phyloP scores from a whole-genome alignment of 2,797 vertebrate species.

The Chiloscyllium punctatum region DNA sequence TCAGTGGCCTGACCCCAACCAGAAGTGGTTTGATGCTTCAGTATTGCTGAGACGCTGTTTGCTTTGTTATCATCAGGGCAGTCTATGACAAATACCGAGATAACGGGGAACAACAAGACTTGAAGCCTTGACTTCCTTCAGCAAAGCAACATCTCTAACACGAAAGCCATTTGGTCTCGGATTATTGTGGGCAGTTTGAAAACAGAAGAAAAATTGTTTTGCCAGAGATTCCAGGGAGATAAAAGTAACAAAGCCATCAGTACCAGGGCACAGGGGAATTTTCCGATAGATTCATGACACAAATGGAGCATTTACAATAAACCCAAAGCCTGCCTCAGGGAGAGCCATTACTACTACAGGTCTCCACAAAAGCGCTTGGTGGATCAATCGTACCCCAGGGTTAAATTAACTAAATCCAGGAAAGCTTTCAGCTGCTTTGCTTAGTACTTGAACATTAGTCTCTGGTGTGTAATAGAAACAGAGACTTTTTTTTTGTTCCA shows the following conservation, averaged over 20 bases:
- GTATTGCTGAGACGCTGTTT: no score
- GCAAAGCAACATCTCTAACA: no score
- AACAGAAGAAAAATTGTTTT: neutral
- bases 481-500: neutral
- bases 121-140: no score
- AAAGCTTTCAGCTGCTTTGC: slow-evolving; percentile 19
- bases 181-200: neutral
- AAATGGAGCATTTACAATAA: neutral
- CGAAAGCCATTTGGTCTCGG: neutral
- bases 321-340: neutral
- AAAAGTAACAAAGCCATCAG: neutral
- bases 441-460: neutral
- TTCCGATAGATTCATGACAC: neutral
- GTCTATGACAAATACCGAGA: no score
- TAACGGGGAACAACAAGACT: no score
- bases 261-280: neutral
- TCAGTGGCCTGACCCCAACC: no score
- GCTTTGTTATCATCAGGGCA: no score
- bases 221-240: neutral
- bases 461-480: neutral
- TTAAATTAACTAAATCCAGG: slow-evolving; percentile 27
- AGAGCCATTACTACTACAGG: neutral
- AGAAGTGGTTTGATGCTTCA: no score
- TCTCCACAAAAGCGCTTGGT: no score
- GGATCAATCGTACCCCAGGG: neutral